These are phyloP conservation scores for Ifrita kowaldi DNA, from an alignment of 2,113 vertebrate species.

Conservation along the genomic window DNA sequence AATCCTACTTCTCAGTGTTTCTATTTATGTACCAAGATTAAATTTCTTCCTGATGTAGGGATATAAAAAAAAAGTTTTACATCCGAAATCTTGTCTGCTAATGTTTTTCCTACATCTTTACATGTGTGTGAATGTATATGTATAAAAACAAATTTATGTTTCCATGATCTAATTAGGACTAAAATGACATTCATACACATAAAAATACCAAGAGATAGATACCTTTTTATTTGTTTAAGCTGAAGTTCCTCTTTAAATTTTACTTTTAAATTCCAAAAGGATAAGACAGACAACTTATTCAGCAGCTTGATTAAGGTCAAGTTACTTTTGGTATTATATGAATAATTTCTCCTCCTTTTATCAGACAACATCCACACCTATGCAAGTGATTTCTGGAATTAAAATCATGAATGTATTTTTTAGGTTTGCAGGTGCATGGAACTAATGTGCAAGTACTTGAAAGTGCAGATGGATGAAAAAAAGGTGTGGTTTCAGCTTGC, in stretches of 20 bases:
- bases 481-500: neutral
- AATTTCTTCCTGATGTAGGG: neutral
- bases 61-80: neutral
- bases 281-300: neutral
- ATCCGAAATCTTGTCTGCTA: neutral
- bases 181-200: neutral
- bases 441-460: neutral
- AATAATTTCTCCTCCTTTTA: neutral
- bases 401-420: neutral
- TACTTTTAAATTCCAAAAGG: neutral
- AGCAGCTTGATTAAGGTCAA: neutral
- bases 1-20: neutral
- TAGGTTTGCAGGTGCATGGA: neutral
- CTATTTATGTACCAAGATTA: neutral
- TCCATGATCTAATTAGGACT: neutral
- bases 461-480: neutral
- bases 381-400: neutral
- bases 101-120: neutral
- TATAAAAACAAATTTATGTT: neutral
- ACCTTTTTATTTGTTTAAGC: neutral
- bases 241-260: neutral
- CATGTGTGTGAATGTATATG: accelerated
- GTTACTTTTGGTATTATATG: neutral
- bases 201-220: neutral
- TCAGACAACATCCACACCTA: neutral